Percentiles rank a stretch among this genome's conserved stretches.
Evolutionary conservation across 2,113 vertebrate species (phyloP).

Genomic region (Paramisgurnus dabryanus): DNA sequence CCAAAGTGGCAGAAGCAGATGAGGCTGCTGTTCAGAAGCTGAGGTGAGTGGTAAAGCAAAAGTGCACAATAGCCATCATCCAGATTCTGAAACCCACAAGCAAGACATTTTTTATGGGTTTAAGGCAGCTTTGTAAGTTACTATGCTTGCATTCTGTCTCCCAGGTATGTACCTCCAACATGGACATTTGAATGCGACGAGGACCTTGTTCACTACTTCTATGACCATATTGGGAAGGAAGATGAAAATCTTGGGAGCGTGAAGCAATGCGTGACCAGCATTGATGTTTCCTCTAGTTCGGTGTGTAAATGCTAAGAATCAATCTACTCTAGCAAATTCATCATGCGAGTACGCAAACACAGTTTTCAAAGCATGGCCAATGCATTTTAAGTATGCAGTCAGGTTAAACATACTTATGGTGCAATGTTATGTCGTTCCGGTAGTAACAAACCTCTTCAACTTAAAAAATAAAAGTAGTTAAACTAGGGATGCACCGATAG

Average conservation of each 20-base stretch:
- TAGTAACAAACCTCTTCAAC: no score
- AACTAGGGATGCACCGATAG: no score
- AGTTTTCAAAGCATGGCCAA: no score
- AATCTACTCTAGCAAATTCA: neutral
- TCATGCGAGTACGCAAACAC: no score
- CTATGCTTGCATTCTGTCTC: conserved; percentile 17
- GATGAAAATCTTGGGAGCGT: conserved; percentile 94
- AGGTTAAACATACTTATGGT: no score
- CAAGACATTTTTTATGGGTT: neutral
- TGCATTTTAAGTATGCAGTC: no score
- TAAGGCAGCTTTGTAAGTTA: neutral
- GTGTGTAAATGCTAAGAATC: conserved; percentile 65
- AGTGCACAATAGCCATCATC: neutral
- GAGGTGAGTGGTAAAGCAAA: conserved; percentile 72
- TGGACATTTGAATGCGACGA: conserved; percentile 97
- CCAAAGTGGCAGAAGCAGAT: conserved; percentile 82
- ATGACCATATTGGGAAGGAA: conserved; percentile 92
- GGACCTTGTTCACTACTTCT: conserved; percentile 94
- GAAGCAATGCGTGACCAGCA: conserved; percentile 96
- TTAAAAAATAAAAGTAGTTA: no score
- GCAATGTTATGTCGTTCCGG: no score
- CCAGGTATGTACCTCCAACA: conserved; percentile 88
- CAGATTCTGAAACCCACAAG: neutral
- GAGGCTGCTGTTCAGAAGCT: conserved; percentile 85
- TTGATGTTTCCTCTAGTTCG: conserved; percentile 92